phyloP scores from a whole-genome alignment of 2,888 invertebrate species.

The Epinotia ramella region DNA sequence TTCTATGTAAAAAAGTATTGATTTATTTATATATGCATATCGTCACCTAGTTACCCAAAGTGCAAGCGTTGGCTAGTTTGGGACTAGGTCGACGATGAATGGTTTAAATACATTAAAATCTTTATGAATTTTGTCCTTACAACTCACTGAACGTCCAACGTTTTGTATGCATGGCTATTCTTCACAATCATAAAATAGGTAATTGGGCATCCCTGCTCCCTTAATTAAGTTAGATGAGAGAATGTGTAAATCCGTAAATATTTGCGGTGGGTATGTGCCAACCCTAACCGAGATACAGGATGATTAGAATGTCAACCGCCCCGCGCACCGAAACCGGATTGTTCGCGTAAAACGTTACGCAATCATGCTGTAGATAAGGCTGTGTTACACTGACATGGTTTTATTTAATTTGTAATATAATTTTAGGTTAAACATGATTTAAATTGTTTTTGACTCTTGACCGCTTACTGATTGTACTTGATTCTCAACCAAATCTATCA shows the following conservation, averaged over 20 bases:
- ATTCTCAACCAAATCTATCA: neutral
- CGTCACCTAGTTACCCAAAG: too few relatives aligned
- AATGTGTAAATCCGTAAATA: conserved; percentile 13
- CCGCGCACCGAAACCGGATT: conserved; percentile 32
- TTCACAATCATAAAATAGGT: neutral
- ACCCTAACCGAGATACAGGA: conserved; percentile 40
- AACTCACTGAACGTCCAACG: too few relatives aligned
- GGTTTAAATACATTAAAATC: too few relatives aligned
- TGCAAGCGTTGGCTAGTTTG: too few relatives aligned
- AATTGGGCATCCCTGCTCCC: neutral
- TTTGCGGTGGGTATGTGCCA: conserved; percentile 31
- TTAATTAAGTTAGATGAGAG: conserved; percentile 34
- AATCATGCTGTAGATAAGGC: conserved; percentile 34
- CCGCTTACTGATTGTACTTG: neutral
- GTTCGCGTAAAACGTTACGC: conserved; percentile 40
- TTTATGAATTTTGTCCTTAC: too few relatives aligned
- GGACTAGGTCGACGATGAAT: too few relatives aligned
- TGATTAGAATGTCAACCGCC: conserved; percentile 44
- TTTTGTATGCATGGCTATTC: too few relatives aligned
- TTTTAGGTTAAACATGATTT: neutral
- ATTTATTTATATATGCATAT: too few relatives aligned
- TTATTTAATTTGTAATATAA: conserved; percentile 1
- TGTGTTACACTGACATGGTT: conserved; percentile 7
- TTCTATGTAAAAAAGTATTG: too few relatives aligned
- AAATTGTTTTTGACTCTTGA: neutral